Conservation (phyloP, 2,113 vertebrate genomes). For the Ciconia maguari region DNA sequence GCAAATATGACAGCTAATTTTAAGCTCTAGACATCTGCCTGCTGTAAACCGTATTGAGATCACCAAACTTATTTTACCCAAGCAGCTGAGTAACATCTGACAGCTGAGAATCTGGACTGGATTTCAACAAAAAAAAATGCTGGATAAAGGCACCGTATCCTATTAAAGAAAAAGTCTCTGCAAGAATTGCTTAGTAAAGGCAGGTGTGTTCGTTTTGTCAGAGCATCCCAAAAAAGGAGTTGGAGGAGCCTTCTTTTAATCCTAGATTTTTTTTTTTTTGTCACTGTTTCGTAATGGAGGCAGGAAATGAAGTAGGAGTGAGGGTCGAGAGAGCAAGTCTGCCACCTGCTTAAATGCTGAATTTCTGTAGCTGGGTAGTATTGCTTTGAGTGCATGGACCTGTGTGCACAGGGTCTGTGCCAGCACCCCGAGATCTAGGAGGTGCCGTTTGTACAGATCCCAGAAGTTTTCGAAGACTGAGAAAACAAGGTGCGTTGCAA, state of each 20-base stretch:
- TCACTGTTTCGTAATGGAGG: background rate
- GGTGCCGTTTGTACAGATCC: background rate
- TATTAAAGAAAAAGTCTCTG: background rate
- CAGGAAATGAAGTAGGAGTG: background rate
- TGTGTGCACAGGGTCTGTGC: background rate
- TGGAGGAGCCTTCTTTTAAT: background rate
- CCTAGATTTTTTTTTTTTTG: background rate
- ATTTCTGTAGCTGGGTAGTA: background rate
- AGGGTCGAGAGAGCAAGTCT: background rate
- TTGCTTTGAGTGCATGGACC: background rate
- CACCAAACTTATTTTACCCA: constrained; percentile 58
- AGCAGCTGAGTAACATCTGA: constrained; percentile 40
- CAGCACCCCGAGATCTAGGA: background rate
- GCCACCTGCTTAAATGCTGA: background rate
- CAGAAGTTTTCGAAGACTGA: accelerated
- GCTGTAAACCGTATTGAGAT: constrained; percentile 32
- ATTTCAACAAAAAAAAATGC: background rate
- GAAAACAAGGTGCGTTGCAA: background rate
- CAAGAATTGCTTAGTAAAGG: background rate
- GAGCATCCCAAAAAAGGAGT: background rate
- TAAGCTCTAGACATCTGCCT: constrained; percentile 43
- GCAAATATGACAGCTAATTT: constrained; percentile 28
- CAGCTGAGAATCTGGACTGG: constrained; percentile 50
- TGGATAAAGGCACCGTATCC: background rate
- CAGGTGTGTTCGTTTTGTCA: background rate